phyloP scores from a whole-genome alignment of 2,888 invertebrate species.

The Sympetrum striolatum region DNA sequence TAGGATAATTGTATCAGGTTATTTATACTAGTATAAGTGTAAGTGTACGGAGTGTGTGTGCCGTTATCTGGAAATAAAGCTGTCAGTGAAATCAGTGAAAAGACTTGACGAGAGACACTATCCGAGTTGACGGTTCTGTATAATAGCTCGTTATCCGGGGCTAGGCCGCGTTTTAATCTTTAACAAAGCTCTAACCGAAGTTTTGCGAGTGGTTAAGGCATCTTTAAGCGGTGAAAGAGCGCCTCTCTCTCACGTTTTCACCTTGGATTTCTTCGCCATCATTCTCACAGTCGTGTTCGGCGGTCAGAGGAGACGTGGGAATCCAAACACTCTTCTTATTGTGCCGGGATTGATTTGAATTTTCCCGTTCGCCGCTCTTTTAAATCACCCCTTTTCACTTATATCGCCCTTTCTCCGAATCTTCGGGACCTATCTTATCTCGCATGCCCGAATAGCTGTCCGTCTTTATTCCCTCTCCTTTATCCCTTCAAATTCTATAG shows the following conservation, averaged over 20 bases:
- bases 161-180: too few relatives aligned
- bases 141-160: too few relatives aligned
- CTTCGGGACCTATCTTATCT: background rate
- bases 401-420: background rate
- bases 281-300: background rate
- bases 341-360: background rate
- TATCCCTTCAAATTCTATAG: background rate
- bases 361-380: background rate
- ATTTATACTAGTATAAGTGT: too few relatives aligned
- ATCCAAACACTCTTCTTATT: background rate
- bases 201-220: too few relatives aligned
- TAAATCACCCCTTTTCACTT: background rate
- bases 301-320: background rate
- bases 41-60: too few relatives aligned
- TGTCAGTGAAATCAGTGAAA: too few relatives aligned
- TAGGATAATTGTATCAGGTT: too few relatives aligned
- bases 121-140: too few relatives aligned
- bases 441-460: background rate
- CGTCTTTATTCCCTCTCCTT: background rate
- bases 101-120: too few relatives aligned
- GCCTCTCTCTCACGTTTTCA: background rate
- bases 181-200: too few relatives aligned
- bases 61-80: too few relatives aligned
- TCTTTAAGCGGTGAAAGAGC: background rate
- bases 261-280: background rate